Base-by-base conservation (phyloP, 2,888 invertebrate species). In the Yponomeuta plumbellus region DNA sequence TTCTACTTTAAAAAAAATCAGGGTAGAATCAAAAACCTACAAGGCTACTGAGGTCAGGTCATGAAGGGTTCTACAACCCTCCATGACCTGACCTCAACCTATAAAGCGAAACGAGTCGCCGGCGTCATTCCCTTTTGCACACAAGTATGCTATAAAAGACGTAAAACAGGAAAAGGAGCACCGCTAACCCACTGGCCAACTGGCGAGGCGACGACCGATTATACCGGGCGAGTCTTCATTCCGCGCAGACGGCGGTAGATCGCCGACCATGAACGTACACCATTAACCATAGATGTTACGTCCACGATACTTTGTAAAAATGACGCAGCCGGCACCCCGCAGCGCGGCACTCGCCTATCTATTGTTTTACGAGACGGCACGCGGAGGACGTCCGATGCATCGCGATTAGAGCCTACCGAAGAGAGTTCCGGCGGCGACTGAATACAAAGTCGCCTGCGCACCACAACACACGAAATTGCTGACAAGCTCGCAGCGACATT, bases 141-240 rank as follows among this genome's bases (percentile, higher is more conserved):
- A 26, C 39, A 75, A 71, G 73, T 71, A 74, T 81, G 80, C 82
- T 75, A 84, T 88, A 86, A 86, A 80, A 83, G 84, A 80, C 79
- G 80, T 79, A 73, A 78, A 81, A 84, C 89, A 88, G 88, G 90
- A 89, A 90, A 88, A 88, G 86, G 88, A 86, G 81, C 86, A 81
- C 85, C 82, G 88, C 82, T 91, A 89, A 90, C 91, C 90, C 84
- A 90, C 88, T 91, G 88, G 89, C 89, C 90, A 88, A 91, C 88
- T 90, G 83, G 79, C 86, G 81, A 83, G 79, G 75, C 84, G 79
- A 81, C 85, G 81, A 78, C 74, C 83, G 84, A 83, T 81, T 84
- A 85, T 81, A 78, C 76, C 78, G 80, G 76, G 72, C 81, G 76
- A 77, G 84, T 77, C 85, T 79, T 80, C 90, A 89, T 86, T 88